phyloP scores from a whole-genome alignment of 2,888 invertebrate genomes.

The Branchinecta sandiegonensis region DNA sequence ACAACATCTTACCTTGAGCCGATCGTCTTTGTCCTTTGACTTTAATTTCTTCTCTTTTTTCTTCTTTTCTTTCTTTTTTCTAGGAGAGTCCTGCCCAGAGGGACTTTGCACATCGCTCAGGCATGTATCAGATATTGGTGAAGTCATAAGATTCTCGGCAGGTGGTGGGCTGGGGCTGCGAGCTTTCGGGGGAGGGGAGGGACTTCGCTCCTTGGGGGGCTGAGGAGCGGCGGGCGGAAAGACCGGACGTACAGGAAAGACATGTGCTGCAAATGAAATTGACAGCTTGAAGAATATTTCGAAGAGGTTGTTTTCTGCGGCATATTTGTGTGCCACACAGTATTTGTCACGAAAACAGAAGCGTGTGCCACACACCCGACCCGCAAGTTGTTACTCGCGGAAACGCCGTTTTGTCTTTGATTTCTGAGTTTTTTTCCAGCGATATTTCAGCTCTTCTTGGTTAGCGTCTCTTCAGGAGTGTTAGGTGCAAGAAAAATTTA shows the following conservation, averaged over 20 bases:
- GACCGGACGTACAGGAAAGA: background rate
- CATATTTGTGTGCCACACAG: too few species aligned
- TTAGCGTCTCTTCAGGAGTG: too few species aligned
- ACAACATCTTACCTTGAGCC: background rate
- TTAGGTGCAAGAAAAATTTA: too few species aligned
- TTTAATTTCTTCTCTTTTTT: constrained; percentile 14
- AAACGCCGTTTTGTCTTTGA: too few species aligned
- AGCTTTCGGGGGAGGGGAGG: background rate
- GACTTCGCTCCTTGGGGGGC: background rate
- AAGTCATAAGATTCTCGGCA: background rate
- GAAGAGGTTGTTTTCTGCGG: too few species aligned
- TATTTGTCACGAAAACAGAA: too few species aligned
- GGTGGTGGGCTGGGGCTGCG: background rate
- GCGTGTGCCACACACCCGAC: too few species aligned
- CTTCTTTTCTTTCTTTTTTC: background rate
- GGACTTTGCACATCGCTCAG: constrained; percentile 6
- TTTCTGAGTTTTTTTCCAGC: too few species aligned
- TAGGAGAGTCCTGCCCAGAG: background rate
- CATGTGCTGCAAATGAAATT: background rate
- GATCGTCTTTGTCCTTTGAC: constrained; percentile 6
- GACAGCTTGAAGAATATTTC: too few species aligned
- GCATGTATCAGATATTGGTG: background rate
- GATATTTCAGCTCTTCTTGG: too few species aligned
- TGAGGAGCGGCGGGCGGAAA: background rate
- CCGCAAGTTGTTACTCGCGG: too few species aligned